Evolutionary conservation across 37 sponge, comb jelly and placozoan genomes (phyloP).

Genomic region (Spongilla lacustris): DNA sequence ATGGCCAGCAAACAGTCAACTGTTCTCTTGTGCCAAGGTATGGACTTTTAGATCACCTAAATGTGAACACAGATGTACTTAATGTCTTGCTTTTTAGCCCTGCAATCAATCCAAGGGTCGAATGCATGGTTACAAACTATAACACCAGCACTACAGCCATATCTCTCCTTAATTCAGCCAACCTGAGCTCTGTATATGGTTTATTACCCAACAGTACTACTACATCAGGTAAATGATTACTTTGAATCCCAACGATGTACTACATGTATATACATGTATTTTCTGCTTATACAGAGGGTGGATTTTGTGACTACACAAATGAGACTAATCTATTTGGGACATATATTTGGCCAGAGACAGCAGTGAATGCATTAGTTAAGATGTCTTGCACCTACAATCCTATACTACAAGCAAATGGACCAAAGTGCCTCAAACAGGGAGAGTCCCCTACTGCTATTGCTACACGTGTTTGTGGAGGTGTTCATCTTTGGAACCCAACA

Average conservation of each 20-base stretch:
- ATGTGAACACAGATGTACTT: not conserved
- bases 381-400: not conserved
- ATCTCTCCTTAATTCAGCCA: not conserved
- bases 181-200: not conserved
- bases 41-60: not conserved
- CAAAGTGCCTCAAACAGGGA: not conserved
- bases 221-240: not conserved
- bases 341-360: conserved; percentile 33
- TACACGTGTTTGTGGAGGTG: not conserved
- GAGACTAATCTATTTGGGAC: conserved; percentile 7
- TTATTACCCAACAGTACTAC: not conserved
- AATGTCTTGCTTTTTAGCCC: not conserved
- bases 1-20: not conserved
- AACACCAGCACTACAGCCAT: not conserved
- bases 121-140: not conserved
- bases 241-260: not conserved
- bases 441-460: not conserved
- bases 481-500: conserved; percentile 3
- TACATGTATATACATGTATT: not conserved
- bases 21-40: conserved; percentile 11
- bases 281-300: not conserved
- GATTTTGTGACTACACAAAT: conserved; percentile 40
- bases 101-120: not conserved
- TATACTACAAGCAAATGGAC: not conserved
- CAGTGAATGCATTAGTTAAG: not conserved